phyloP scores from a whole-genome alignment of 2,797 vertebrate genomes.

The Numenius phaeopus region DNA sequence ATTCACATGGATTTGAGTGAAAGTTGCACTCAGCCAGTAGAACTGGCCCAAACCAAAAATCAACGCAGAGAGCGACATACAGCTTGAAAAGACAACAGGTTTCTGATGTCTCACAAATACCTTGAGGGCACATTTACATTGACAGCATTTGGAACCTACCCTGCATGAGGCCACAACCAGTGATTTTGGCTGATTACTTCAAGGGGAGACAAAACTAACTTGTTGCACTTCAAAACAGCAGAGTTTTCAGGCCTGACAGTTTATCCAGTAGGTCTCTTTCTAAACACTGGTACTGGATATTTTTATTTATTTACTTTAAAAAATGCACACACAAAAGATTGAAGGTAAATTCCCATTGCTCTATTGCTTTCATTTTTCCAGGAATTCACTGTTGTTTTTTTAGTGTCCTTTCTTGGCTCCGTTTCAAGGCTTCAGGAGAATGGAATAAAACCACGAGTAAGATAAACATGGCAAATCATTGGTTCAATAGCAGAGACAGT shows the following conservation, averaged over 20 bases:
- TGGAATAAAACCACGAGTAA: not conserved
- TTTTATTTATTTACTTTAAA: not conserved
- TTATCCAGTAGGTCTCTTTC: not conserved
- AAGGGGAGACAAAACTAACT: not conserved
- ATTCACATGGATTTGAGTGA: not conserved
- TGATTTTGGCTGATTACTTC: not conserved
- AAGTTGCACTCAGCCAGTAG: not conserved
- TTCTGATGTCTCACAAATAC: not conserved
- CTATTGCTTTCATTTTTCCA: not conserved
- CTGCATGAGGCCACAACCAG: not conserved
- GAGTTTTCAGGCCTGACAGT: not conserved
- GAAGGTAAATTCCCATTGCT: not conserved
- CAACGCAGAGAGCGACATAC: not conserved
- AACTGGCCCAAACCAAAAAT: not conserved
- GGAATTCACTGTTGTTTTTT: not conserved
- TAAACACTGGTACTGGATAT: not conserved
- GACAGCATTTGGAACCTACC: not conserved
- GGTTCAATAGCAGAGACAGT: not conserved
- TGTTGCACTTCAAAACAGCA: not conserved
- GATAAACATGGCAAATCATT: not conserved
- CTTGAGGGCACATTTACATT: not conserved
- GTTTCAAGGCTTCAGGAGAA: not conserved
- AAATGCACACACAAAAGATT: not conserved
- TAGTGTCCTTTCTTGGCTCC: not conserved
- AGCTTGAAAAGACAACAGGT: not conserved